phyloP scores from a whole-genome alignment of 1,140 invertebrate genomes.

The Pinna nobilis region DNA sequence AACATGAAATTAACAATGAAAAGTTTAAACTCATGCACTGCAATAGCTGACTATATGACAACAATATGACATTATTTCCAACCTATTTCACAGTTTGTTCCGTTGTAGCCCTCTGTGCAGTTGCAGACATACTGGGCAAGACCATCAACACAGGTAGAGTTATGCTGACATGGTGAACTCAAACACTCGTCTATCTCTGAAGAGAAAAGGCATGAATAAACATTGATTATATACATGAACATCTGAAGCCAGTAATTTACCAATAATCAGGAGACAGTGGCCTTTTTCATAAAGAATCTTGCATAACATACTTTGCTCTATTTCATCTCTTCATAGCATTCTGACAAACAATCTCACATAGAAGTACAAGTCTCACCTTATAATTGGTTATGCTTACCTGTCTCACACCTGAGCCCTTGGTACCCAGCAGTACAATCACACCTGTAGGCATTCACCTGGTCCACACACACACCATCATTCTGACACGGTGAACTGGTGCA shows the following conservation, averaged over 20 bases:
- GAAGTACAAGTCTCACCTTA: not conserved
- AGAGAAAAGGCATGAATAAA: no score
- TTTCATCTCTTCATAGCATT: no score
- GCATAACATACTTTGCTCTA: no score
- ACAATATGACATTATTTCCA: constrained; percentile 21
- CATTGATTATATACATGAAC: no score
- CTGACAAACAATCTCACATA: not conserved
- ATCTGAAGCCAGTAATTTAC: constrained; percentile 5
- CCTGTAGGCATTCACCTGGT: constrained; percentile 9
- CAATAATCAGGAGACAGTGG: constrained; percentile 13
- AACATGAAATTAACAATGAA: no score
- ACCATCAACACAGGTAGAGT: constrained; percentile 16
- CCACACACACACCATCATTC: constrained; percentile 30
- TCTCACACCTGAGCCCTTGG: constrained; percentile 29
- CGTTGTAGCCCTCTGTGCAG: constrained; percentile 21
- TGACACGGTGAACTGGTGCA: constrained; percentile 27
- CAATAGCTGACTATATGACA: no score
- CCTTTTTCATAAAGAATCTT: constrained; percentile 36
- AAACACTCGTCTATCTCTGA: constrained; percentile 23
- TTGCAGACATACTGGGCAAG: constrained; percentile 19
- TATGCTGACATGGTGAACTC: constrained; percentile 26
- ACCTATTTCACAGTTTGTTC: constrained; percentile 32
- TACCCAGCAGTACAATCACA: constrained; percentile 26
- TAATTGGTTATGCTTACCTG: constrained; percentile 12
- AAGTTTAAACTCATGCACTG: no score